phyloP scores from a whole-genome alignment of 2,113 vertebrate genomes.

The Chaenocephalus aceratus region DNA sequence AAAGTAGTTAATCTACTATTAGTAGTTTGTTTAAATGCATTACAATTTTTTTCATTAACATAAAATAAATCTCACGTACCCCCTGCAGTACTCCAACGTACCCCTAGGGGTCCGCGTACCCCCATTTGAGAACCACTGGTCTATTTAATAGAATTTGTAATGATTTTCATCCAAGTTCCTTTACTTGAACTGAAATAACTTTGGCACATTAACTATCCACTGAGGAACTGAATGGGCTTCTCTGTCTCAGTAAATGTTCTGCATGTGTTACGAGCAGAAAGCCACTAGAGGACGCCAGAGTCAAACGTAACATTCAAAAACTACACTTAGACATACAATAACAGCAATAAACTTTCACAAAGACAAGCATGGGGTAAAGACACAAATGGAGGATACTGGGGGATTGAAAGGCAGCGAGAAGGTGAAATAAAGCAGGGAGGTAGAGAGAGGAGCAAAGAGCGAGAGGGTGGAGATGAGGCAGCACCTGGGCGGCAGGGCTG shows the following conservation, averaged over 20 bases:
- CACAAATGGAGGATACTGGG: neutral
- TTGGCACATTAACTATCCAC: too few species aligned
- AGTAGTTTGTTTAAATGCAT: too few species aligned
- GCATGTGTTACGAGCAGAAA: neutral
- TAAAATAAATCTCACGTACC: too few species aligned
- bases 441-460: neutral
- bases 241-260: neutral
- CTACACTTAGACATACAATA: neutral
- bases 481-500: slow-evolving; percentile 88
- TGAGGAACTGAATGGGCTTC: neutral
- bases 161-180: neutral
- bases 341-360: neutral
- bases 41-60: too few species aligned
- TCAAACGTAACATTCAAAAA: slow-evolving; percentile 9
- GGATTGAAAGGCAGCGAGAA: neutral
- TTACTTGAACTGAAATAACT: neutral
- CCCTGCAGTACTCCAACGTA: too few species aligned
- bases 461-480: slow-evolving; percentile 45
- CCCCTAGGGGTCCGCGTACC: too few species aligned
- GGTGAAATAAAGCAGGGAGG: neutral
- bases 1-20: too few species aligned
- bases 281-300: slow-evolving; percentile 63
- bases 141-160: too few species aligned
- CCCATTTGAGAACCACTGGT: too few species aligned
- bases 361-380: neutral